Conservation (phyloP, 2,113 vertebrate species). For the Ammodytes dubius region DNA sequence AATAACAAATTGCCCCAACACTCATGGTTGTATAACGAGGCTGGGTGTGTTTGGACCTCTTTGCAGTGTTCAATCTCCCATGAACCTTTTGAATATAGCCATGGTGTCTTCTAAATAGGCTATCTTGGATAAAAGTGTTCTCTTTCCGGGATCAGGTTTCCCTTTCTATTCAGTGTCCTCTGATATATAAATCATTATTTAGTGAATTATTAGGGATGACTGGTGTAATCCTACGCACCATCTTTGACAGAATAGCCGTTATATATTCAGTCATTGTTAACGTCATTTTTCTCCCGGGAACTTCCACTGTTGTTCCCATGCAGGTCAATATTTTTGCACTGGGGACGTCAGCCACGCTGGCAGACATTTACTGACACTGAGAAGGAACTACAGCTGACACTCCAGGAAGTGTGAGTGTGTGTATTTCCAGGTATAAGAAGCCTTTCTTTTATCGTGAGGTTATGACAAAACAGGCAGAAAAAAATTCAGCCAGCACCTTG, state of each 20-base stretch:
- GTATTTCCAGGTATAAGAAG: not conserved
- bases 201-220: not conserved
- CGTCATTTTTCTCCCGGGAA: slow-evolving; percentile 16
- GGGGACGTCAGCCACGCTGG: not conserved
- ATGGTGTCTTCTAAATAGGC: not conserved
- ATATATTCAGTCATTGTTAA: not conserved
- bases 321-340: slow-evolving; percentile 7
- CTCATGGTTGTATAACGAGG: not conserved
- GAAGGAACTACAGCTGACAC: not conserved
- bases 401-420: slow-evolving; percentile 21
- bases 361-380: not conserved
- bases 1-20: not conserved
- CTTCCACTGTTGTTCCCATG: not conserved
- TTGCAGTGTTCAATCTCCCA: not conserved
- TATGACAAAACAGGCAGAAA: not conserved
- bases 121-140: too few relatives aligned
- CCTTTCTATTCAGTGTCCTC: not conserved
- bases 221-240: not conserved
- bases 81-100: not conserved
- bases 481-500: not conserved
- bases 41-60: not conserved
- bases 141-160: not conserved
- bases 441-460: not conserved
- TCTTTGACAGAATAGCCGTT: not conserved
- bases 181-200: not conserved